Base-by-base conservation (phyloP, 1,140 invertebrate species). In the Nebria ingens region DNA sequence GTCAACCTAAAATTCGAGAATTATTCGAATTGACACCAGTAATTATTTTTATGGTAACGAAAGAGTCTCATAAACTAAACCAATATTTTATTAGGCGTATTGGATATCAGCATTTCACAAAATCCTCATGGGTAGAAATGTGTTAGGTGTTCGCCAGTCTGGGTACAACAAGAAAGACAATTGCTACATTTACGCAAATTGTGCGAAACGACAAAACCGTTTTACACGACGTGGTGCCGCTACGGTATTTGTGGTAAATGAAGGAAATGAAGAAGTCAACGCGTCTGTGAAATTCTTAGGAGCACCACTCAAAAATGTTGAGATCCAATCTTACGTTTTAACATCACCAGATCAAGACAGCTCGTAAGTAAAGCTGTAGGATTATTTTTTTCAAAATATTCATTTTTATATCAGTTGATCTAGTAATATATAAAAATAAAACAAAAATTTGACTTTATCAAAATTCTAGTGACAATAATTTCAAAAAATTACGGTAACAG, bases 101-200 rank as follows among this genome's bases (percentile, higher is more conserved):
- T 71, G 69, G 69, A 51, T 65, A 17, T 62, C 64, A 1, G 34
- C 64, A 11, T 52, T 71, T 15, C 62, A 69, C 50, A 71, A 69
- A 58, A 59, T 54, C 20, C 56, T 69, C 4, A 66, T 71, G 62
- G 69, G 69, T 0, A 54, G 56, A 12, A 62, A 56, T n/a, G 64
- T 71, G 2, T 58, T 71, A 21, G 67, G 68, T n/a, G 56, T 62
- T 56, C 0, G 55, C 57, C n/a, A 19, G 55, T 1, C 54, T 42
- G 2, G 20, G 12, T 20, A 12, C 38, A 53, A 53, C 22, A 49
- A 25, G 15, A 21, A 42, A 19, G 19, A 55, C 19, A 13, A 25
- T 34, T n/a, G n/a, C 1, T 29, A 15, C 2, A 49, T 64, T 23
- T 68, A 61, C 51, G 65, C 62, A 4, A 66, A 70, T 55, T 69